These are phyloP conservation scores for Blastomussa wellsi DNA, from an alignment of 92 coral and sea anemone species.

Conservation along the genomic window DNA sequence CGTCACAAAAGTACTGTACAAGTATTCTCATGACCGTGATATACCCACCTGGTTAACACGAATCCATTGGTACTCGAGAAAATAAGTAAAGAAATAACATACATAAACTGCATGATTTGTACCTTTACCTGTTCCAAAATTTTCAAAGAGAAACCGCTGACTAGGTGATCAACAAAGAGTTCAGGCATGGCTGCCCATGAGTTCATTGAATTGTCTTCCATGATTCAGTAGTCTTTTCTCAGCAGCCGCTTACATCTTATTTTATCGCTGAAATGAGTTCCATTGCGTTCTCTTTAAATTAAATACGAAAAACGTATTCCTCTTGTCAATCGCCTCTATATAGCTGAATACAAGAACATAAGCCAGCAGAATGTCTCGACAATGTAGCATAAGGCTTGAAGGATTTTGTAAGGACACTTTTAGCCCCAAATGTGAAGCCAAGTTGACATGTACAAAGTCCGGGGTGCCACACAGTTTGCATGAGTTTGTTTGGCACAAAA, in stretches of 20 bases:
- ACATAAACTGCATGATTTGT: not conserved
- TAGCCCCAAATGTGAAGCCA: not conserved
- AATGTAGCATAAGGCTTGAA: not conserved
- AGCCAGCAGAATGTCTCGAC: not conserved
- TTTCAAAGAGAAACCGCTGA: constrained; percentile 40
- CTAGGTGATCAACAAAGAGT: constrained; percentile 16
- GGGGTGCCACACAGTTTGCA: not conserved
- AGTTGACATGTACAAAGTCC: not conserved
- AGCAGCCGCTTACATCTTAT: not conserved
- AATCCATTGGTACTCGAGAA: not conserved
- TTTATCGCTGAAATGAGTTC: not conserved
- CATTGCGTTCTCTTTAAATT: not conserved
- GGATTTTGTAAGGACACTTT: not conserved
- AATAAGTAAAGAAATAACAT: not conserved
- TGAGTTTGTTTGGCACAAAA: not conserved
- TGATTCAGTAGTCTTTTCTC: not conserved
- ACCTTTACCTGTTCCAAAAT: constrained; percentile 33
- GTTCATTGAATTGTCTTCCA: constrained; percentile 17
- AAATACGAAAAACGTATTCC: not conserved
- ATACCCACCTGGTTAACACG: not conserved
- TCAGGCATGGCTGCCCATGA: constrained; percentile 5
- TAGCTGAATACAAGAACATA: not conserved
- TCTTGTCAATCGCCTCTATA: not conserved
- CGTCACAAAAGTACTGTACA: too few relatives aligned
- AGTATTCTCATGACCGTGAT: not conserved